Evolutionary conservation across 2,113 vertebrate genomes (phyloP), one percentile per base, ranked within the genome.

Genomic region (Siniperca chuatsi): DNA sequence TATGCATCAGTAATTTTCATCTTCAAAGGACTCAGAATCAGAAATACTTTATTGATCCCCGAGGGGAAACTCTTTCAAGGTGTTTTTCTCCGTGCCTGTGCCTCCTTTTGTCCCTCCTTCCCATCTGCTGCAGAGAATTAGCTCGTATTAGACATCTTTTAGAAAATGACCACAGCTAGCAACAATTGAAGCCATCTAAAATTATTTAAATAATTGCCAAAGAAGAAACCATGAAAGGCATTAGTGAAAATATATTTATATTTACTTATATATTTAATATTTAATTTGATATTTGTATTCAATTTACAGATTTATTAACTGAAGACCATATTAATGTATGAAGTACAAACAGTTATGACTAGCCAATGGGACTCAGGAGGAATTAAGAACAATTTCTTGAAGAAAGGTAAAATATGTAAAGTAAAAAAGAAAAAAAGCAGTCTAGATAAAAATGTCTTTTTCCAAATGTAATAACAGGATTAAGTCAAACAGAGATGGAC

Each of bases 41-140:
- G 29, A 29, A 29, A 29, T 29, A 29, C 29, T 29, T 29, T 29
- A 29, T 29, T 29, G 29, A 29, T 29, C 29, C 29, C 29, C 29
- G 2, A 29, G 29, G 29, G 29, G 29, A 29, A 29, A 29, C 29
- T 29, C 29, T 29, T 29, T 29, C 29, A 1, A 71, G 37, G 52
- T 44, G 61, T 42, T 40, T 54, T n/a, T 64, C 25, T 57, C 11
- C 37, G 5, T 16, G 35, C 42, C 54, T 9, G 42, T 23, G 64
- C 67, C 52, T 75, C 62, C 1, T 54, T 42, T 15, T n/a, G 58
- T 54, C 37, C 83, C 79, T 75, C 88, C 83, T 52, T 65, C 79
- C 46, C 83, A 46, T 23, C 90, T 92, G 88, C 83, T 84, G 74
- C 20, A 68, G 88, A 75, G 52, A 87, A 79, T 67, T 11, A 9